phyloP scores from a whole-genome alignment of 2,888 invertebrate species.

The Drosophila incognita region DNA sequence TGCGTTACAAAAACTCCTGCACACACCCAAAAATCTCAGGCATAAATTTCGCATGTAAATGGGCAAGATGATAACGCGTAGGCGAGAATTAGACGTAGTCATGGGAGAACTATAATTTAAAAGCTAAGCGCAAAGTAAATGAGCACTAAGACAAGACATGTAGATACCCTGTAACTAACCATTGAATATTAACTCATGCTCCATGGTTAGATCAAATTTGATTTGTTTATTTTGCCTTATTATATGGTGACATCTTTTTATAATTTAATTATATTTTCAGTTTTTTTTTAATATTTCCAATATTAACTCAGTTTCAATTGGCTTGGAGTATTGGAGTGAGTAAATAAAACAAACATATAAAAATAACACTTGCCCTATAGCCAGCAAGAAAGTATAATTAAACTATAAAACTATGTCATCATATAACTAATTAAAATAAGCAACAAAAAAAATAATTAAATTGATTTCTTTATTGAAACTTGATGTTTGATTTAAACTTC shows the following conservation, averaged over 20 bases:
- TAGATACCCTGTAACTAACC: conserved; percentile 18
- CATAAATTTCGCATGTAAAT: conserved; percentile 75
- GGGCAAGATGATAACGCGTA: conserved; percentile 53
- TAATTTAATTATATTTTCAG: background rate
- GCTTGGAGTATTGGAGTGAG: no score
- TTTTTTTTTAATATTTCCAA: background rate
- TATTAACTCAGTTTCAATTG: background rate
- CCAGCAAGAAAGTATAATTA: no score
- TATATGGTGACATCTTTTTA: background rate
- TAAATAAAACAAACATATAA: no score
- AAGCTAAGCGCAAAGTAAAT: background rate
- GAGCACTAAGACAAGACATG: background rate
- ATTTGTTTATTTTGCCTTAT: background rate
- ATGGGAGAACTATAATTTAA: conserved; percentile 56
- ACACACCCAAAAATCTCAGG: conserved; percentile 35
- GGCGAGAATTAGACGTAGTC: conserved; percentile 68
- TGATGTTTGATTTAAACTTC: background rate
- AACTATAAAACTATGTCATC: no score
- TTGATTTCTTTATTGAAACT: background rate
- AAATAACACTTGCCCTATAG: no score
- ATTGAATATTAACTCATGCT: background rate
- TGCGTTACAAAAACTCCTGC: conserved; percentile 58
- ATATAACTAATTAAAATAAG: no score
- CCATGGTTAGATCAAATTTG: background rate
- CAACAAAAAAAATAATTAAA: background rate